phyloP scores from a whole-genome alignment of 2,888 invertebrate genomes.

The Cyclophora punctaria region DNA sequence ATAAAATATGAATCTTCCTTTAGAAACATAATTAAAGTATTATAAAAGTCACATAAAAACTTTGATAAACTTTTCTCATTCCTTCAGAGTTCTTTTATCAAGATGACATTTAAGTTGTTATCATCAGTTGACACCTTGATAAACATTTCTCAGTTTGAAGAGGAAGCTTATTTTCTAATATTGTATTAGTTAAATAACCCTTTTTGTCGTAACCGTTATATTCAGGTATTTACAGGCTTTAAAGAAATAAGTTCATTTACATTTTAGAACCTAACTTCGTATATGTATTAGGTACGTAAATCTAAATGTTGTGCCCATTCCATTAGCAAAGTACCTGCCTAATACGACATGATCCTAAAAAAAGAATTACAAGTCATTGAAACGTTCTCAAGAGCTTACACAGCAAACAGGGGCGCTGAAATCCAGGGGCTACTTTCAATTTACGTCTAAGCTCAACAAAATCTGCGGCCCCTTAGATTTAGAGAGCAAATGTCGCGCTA shows the following conservation, averaged over 20 bases:
- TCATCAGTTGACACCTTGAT: constrained; percentile 36
- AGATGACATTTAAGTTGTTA: constrained; percentile 44
- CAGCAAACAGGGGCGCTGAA: constrained; percentile 33
- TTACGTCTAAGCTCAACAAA: constrained; percentile 57
- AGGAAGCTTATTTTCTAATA: too few species aligned
- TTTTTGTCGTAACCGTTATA: too few species aligned
- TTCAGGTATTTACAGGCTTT: too few species aligned
- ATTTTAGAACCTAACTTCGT: too few species aligned
- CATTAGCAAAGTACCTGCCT: too few species aligned
- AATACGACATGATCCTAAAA: too few species aligned
- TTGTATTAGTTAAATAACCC: too few species aligned
- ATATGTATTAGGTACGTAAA: too few species aligned
- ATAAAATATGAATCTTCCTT: too few species aligned
- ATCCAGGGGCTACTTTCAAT: constrained; percentile 59
- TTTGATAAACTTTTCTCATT: constrained; percentile 41
- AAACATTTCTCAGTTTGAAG: constrained; percentile 26
- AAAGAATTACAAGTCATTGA: constrained; percentile 20
- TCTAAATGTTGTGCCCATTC: too few species aligned
- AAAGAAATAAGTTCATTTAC: too few species aligned
- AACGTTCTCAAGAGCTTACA: constrained; percentile 24
- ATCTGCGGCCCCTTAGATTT: constrained; percentile 60
- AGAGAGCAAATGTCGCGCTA: constrained; percentile 67
- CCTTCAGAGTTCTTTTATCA: constrained; percentile 29
- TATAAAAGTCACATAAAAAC: constrained; percentile 33
- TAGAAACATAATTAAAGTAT: constrained; percentile 26